phyloP scores from a whole-genome alignment of 64 coral and sea anemone genomes.

The Hydrozoanthus tunicans region DNA sequence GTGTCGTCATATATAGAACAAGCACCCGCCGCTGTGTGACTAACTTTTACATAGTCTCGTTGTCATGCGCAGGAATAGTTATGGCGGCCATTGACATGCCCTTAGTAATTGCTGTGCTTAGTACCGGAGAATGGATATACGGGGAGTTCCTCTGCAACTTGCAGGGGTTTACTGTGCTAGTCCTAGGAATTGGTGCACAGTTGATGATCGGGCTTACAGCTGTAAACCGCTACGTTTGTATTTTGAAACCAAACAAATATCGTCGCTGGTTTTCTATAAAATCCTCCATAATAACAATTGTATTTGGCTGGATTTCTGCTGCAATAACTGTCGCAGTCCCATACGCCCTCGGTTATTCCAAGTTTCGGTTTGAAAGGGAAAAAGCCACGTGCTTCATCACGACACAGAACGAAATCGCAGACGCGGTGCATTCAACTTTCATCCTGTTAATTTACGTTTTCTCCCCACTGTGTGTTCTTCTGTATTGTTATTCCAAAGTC shows the following conservation, averaged over 20 bases:
- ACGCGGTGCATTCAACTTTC: slow-evolving; percentile 23
- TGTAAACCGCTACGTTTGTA: slow-evolving; percentile 45
- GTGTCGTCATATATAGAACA: slow-evolving; percentile 16
- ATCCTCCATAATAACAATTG: slow-evolving; percentile 1
- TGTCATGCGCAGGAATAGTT: slow-evolving; percentile 28
- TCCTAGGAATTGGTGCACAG: slow-evolving; percentile 17
- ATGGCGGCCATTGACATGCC: slow-evolving; percentile 43
- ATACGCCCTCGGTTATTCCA: slow-evolving; percentile 6
- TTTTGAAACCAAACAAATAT: slow-evolving; percentile 37
- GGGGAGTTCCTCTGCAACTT: slow-evolving; percentile 35
- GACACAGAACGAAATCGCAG: background rate
- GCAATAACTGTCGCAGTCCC: background rate
- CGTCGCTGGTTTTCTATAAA: slow-evolving; percentile 44
- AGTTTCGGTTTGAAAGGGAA: slow-evolving; percentile 8
- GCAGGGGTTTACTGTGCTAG: slow-evolving; percentile 37
- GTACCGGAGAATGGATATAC: slow-evolving; percentile 21
- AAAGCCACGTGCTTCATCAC: slow-evolving; percentile 40
- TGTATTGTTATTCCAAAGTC: slow-evolving; percentile 36
- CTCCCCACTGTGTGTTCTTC: slow-evolving; percentile 8
- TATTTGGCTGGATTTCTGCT: slow-evolving; percentile 11
- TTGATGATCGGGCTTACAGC: slow-evolving; percentile 34
- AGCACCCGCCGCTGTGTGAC: slow-evolving; percentile 7
- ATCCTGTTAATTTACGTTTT: slow-evolving; percentile 28
- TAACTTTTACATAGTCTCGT: slow-evolving; percentile 13
- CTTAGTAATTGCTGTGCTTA: slow-evolving; percentile 13